Evolutionary conservation across 2,888 invertebrate genomes (phyloP).

Genomic region (Laothoe populi): DNA sequence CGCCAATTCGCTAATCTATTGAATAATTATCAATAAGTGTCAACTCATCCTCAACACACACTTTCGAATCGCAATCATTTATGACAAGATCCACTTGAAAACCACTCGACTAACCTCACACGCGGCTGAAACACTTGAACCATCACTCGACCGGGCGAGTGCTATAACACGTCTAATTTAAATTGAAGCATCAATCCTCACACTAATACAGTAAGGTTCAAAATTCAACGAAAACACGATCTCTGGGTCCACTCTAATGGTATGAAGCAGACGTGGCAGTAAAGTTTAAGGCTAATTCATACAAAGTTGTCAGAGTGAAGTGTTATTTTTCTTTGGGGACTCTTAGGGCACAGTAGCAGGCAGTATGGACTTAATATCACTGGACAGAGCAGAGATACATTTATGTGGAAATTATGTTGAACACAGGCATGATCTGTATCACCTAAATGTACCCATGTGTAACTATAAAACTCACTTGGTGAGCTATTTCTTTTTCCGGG

Average conservation of each 20-base stretch:
- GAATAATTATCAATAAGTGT: constrained; percentile 1
- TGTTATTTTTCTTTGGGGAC: neutral
- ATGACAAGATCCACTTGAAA: neutral
- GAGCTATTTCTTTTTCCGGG: too few species aligned
- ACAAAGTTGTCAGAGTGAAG: constrained; percentile 48
- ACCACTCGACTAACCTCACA: constrained; percentile 9
- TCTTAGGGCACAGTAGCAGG: neutral
- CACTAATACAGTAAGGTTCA: neutral
- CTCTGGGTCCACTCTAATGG: neutral
- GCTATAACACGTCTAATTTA: neutral
- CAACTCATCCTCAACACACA: constrained; percentile 3
- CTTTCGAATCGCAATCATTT: constrained; percentile 13
- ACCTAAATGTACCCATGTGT: too few species aligned
- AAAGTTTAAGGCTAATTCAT: constrained; percentile 55
- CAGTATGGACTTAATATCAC: neutral
- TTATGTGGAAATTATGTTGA: neutral
- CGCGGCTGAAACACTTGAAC: constrained; percentile 10
- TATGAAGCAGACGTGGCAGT: constrained; percentile 34
- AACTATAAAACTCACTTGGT: too few species aligned
- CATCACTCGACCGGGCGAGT: constrained; percentile 19
- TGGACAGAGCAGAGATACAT: neutral
- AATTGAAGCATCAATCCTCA: neutral
- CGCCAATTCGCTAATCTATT: neutral
- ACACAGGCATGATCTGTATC: too few species aligned
- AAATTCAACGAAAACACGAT: neutral